phyloP scores from a whole-genome alignment of 2,888 invertebrate species.

The Drosophila incognita region DNA sequence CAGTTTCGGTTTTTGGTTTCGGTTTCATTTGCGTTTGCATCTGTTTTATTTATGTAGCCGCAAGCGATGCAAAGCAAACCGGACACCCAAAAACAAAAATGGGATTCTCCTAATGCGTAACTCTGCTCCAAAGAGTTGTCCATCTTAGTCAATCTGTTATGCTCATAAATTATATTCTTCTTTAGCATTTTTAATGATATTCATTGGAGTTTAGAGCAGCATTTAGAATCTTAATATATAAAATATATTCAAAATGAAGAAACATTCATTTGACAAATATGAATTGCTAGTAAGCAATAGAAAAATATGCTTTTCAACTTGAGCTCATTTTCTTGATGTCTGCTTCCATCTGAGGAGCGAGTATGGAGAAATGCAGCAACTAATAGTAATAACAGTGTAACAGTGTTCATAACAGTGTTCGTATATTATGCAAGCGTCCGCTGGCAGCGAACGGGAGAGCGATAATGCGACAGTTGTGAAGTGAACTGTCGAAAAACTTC shows the following conservation, averaged over 20 bases:
- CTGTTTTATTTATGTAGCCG: slow-evolving; percentile 50
- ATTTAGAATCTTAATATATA: neutral
- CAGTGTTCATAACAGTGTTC: slow-evolving; percentile 33
- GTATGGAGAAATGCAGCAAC: slow-evolving; percentile 35
- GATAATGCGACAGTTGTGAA: slow-evolving; percentile 27
- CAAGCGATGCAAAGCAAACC: slow-evolving; percentile 28
- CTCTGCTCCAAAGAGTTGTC: neutral
- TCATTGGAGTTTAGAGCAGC: neutral
- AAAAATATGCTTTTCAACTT: neutral
- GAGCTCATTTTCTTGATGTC: neutral
- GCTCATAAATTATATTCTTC: neutral
- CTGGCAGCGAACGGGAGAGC: slow-evolving; percentile 22
- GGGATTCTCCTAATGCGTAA: slow-evolving; percentile 1
- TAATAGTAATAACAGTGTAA: slow-evolving; percentile 13
- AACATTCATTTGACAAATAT: neutral
- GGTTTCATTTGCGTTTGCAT: slow-evolving; percentile 41
- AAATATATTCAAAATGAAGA: neutral
- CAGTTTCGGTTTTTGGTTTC: slow-evolving; percentile 43
- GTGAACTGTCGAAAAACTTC: slow-evolving; percentile 47
- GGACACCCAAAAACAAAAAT: slow-evolving; percentile 1
- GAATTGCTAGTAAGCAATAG: neutral
- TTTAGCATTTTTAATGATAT: neutral
- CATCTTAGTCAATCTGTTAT: slow-evolving; percentile 1
- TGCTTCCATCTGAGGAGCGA: neutral
- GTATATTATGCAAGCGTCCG: slow-evolving; percentile 50